Percentiles rank a stretch among this genome's conserved stretches.
These are phyloP conservation scores for Monochamus alternatus DNA, from an alignment of 2,888 invertebrate species.

Conservation along the genomic window DNA sequence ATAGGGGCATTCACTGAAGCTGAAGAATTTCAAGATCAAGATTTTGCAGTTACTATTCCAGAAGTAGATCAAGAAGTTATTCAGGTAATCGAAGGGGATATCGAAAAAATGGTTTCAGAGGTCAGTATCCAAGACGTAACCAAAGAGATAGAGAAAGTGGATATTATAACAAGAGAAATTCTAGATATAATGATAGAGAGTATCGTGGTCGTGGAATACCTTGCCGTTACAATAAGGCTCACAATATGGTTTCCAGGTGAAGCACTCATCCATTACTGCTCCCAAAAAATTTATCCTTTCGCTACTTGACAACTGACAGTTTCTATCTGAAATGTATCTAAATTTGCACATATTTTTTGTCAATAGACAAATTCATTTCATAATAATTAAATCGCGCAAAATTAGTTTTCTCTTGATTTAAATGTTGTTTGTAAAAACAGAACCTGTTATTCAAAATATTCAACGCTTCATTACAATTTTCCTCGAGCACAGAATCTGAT, in stretches of 20 bases:
- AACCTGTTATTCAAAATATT: not conserved
- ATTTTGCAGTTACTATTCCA: conserved; percentile 73
- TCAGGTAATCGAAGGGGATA: conserved; percentile 70
- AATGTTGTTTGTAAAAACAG: not conserved
- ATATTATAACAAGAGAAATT: conserved; percentile 67
- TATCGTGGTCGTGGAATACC: conserved; percentile 67
- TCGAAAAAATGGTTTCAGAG: conserved; percentile 71
- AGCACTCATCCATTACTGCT: too few relatives aligned
- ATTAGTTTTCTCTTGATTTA: not conserved
- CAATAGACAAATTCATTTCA: too few relatives aligned
- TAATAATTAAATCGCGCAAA: not conserved
- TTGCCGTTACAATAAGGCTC: conserved; percentile 63
- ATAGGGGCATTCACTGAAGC: too few relatives aligned
- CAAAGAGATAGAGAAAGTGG: conserved; percentile 70
- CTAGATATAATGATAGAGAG: conserved; percentile 66
- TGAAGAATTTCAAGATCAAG: conserved; percentile 71
- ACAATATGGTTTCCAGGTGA: too few relatives aligned
- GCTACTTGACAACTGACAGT: too few relatives aligned
- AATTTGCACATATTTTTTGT: too few relatives aligned
- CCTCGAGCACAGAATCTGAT: not conserved
- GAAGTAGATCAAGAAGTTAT: conserved; percentile 72
- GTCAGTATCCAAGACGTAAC: conserved; percentile 73
- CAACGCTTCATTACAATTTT: not conserved
- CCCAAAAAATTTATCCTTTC: too few relatives aligned
- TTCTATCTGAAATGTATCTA: too few relatives aligned